Evolutionary conservation across 2,888 invertebrate species (phyloP).

Genomic region (Brenthis hecate): DNA sequence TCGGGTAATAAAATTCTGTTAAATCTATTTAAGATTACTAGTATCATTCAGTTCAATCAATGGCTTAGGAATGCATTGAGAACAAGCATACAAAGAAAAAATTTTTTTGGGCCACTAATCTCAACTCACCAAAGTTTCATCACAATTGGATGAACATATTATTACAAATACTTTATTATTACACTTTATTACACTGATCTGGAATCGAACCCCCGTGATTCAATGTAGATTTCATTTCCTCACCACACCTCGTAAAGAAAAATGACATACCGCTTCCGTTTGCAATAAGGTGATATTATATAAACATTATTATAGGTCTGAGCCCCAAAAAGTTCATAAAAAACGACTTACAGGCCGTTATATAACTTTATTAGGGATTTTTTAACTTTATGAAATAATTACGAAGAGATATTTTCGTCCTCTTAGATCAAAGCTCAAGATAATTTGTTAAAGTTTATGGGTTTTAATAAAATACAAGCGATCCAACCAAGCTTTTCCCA

Average conservation of each 20-base stretch:
- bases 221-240: not conserved
- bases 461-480: not conserved
- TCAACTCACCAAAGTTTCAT: too few relatives aligned
- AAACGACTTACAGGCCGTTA: not conserved
- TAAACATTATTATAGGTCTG: conserved; percentile 3
- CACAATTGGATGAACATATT: too few relatives aligned
- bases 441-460: not conserved
- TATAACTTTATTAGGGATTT: conserved; percentile 5
- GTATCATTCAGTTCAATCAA: too few relatives aligned
- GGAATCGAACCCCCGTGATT: too few relatives aligned
- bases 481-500: too few relatives aligned
- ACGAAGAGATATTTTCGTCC: not conserved
- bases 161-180: too few relatives aligned
- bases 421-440: conserved; percentile 11
- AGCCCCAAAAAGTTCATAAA: not conserved
- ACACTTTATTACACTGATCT: too few relatives aligned
- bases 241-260: not conserved
- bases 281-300: conserved; percentile 10
- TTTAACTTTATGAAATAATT: not conserved
- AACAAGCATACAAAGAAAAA: too few relatives aligned
- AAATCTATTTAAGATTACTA: too few relatives aligned
- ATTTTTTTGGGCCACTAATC: too few relatives aligned
- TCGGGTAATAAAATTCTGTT: too few relatives aligned
- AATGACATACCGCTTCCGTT: conserved; percentile 1
- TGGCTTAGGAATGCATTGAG: too few relatives aligned